These are phyloP conservation scores for Bellardia pandia DNA, from an alignment of 2,888 invertebrate genomes.

Conservation along the genomic window DNA sequence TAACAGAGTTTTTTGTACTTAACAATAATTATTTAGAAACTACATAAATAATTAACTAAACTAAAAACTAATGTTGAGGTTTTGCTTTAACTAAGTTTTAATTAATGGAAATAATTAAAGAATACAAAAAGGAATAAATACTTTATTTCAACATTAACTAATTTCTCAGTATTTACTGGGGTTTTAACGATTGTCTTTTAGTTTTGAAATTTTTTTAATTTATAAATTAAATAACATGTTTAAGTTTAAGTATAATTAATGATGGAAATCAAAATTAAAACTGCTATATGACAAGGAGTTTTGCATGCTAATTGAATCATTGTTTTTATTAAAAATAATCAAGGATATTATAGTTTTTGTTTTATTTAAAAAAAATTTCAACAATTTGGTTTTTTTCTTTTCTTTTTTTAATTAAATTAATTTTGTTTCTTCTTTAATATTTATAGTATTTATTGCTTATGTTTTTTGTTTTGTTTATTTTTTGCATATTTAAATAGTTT, in stretches of 20 bases:
- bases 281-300: no score
- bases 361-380: neutral
- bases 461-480: slow-evolving; percentile 8
- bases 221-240: no score
- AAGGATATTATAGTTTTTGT: neutral
- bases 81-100: neutral
- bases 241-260: no score
- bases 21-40: slow-evolving; percentile 8
- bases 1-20: slow-evolving; percentile 7
- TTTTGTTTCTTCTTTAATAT: slow-evolving; percentile 5
- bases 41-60: slow-evolving; percentile 16
- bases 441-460: slow-evolving; percentile 69
- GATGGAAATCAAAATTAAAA: no score
- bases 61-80: neutral
- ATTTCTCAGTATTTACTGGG: slow-evolving; percentile 15
- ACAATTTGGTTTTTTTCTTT: slow-evolving; percentile 5
- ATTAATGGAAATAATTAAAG: neutral
- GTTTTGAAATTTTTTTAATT: neutral
- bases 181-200: slow-evolving; percentile 67
- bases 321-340: neutral
- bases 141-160: slow-evolving; percentile 5
- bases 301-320: no score
- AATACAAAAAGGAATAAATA: neutral
- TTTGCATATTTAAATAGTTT: slow-evolving; percentile 16
- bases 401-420: neutral